A percentile compares a stretch with the other conserved stretches of the same genome.
Evolutionary conservation across 2,797 vertebrate species (phyloP).

Genomic region (Sciurus vulgaris): DNA sequence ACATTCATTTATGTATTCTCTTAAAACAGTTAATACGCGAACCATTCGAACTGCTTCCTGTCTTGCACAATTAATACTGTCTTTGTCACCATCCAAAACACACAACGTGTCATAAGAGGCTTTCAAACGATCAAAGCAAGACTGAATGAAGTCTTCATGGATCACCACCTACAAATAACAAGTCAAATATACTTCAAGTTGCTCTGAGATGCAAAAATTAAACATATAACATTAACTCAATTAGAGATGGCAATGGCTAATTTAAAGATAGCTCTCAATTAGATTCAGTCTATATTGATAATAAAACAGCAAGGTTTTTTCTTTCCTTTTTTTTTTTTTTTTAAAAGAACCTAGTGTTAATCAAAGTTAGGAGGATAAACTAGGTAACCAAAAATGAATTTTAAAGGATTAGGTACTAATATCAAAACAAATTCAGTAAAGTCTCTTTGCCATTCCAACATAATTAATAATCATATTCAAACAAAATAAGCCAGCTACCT

Average conservation of each 20-base stretch:
- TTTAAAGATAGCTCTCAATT: constrained; percentile 37
- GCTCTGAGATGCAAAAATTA: constrained; percentile 50
- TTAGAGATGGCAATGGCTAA: constrained; percentile 18
- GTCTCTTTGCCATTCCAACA: constrained; percentile 12
- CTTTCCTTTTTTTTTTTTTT: not conserved
- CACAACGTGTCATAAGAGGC: constrained; percentile 98
- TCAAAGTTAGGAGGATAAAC: not conserved
- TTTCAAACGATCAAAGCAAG: constrained; percentile 99
- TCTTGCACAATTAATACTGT: constrained; percentile 99
- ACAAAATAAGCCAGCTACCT: constrained; percentile 26
- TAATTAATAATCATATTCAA: constrained; percentile 6
- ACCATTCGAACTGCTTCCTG: constrained; percentile 99
- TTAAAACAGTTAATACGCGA: constrained; percentile 97
- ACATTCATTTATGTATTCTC: constrained; percentile 99
- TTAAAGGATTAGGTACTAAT: constrained; percentile 21
- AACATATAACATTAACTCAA: constrained; percentile 9
- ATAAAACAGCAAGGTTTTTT: not conserved
- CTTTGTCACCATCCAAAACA: constrained; percentile 99
- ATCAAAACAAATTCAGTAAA: constrained; percentile 46
- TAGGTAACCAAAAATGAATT: constrained; percentile 24
- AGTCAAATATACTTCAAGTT: constrained; percentile 52
- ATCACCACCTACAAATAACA: constrained; percentile 94
- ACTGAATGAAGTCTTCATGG: constrained; percentile 99
- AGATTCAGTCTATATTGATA: not conserved
- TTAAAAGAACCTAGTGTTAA: constrained; percentile 9